A percentile compares a stretch with the other conserved stretches of the same genome.
phyloP scores from a whole-genome alignment of 2,888 invertebrate species.

The Andrena fulva region DNA sequence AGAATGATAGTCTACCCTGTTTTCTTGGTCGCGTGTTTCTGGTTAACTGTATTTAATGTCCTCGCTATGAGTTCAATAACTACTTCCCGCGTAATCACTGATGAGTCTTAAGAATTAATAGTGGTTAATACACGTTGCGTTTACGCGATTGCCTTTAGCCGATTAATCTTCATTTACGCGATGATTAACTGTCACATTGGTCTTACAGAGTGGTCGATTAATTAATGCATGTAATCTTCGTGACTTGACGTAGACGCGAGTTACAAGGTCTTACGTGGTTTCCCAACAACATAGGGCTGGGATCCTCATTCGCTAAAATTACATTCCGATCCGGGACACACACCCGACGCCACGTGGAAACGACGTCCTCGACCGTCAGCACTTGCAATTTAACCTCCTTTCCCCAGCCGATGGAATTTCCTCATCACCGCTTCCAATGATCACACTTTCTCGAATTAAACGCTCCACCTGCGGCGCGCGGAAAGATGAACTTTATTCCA shows the following conservation, averaged over 20 bases:
- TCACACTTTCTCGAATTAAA: slow-evolving; percentile 56
- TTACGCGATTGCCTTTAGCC: neutral
- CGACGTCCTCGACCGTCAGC: slow-evolving; percentile 42
- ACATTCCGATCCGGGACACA: slow-evolving; percentile 54
- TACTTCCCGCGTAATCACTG: neutral
- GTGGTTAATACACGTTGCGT: neutral
- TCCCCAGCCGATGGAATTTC: slow-evolving; percentile 47
- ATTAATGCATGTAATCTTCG: slow-evolving; percentile 22
- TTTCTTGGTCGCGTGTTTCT: neutral
- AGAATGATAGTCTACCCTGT: neutral
- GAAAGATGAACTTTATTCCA: slow-evolving; percentile 36
- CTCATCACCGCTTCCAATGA: slow-evolving; percentile 49
- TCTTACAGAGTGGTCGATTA: slow-evolving; percentile 8
- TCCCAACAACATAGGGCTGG: neutral
- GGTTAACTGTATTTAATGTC: neutral
- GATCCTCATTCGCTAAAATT: slow-evolving; percentile 46
- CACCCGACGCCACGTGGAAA: slow-evolving; percentile 53
- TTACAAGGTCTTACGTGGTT: slow-evolving; percentile 6
- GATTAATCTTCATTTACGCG: neutral
- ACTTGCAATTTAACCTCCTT: slow-evolving; percentile 55
- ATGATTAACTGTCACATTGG: neutral
- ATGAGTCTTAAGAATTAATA: neutral
- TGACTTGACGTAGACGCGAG: neutral
- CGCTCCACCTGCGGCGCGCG: slow-evolving; percentile 9
- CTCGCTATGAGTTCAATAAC: neutral